Evolutionary conservation across 2,797 vertebrate genomes (phyloP).

Genomic region (Macropus fuliginosus): DNA sequence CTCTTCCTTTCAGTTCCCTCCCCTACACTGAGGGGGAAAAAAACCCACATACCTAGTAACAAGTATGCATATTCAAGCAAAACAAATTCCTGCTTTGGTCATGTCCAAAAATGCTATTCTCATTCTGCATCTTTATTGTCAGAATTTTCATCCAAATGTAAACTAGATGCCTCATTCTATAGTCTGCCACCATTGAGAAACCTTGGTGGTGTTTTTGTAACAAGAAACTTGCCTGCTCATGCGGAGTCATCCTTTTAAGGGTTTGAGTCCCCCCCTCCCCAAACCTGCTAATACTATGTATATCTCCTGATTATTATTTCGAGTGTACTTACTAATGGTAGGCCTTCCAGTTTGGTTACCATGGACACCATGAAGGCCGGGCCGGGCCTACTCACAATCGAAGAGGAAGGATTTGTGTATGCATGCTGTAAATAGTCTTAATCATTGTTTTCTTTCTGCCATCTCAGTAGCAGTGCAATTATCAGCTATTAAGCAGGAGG

Average conservation of each 20-base stretch:
- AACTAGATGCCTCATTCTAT: not conserved
- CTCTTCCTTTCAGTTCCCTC: not conserved
- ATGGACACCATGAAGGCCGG: slow-evolving; percentile 89
- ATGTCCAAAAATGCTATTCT: not conserved
- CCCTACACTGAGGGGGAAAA: not conserved
- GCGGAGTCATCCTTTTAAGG: slow-evolving; percentile 66
- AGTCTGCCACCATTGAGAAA: slow-evolving; percentile 9
- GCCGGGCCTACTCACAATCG: slow-evolving; percentile 33
- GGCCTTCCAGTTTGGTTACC: slow-evolving; percentile 87
- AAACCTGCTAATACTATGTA: slow-evolving; percentile 28
- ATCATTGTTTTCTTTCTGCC: slow-evolving; percentile 78
- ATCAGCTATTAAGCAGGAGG: slow-evolving; percentile 64
- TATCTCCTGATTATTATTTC: slow-evolving; percentile 66
- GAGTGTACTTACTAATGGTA: slow-evolving; percentile 83
- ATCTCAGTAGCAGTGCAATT: slow-evolving; percentile 72
- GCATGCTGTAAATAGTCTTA: slow-evolving; percentile 75
- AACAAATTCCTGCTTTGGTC: not conserved
- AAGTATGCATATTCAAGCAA: not conserved
- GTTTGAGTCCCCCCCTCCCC: not conserved
- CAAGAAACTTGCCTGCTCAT: slow-evolving; percentile 51
- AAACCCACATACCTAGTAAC: not conserved
- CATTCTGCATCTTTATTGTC: not conserved
- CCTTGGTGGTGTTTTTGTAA: slow-evolving; percentile 28
- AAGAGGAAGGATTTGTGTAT: slow-evolving; percentile 66
- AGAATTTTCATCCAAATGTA: slow-evolving; percentile 4